Evolutionary conservation across 2,797 vertebrate genomes (phyloP).

Genomic region (Typhlichthys eigenmanni): DNA sequence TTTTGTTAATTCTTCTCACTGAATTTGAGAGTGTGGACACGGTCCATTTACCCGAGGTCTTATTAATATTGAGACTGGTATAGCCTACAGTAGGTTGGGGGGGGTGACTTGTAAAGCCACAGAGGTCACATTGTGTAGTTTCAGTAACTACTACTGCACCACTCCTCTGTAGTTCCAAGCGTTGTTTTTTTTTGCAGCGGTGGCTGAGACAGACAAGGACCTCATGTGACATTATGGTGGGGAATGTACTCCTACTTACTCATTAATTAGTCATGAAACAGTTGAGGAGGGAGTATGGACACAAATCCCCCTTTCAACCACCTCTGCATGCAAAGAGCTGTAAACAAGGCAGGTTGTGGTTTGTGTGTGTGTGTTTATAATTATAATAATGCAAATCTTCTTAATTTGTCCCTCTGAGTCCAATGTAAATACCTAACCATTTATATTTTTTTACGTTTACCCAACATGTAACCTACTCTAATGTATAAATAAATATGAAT

Average conservation of each 20-base stretch:
- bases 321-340: conserved; percentile 11
- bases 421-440: neutral
- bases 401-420: neutral
- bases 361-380: neutral
- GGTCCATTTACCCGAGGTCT: neutral
- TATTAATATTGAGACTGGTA: neutral
- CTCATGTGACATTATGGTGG: conserved; percentile 41
- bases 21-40: neutral
- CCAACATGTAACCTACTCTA: neutral
- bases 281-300: conserved; percentile 32
- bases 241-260: conserved; percentile 51
- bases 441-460: neutral
- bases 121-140: neutral
- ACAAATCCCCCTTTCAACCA: conserved; percentile 51
- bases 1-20: conserved; percentile 1
- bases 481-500: too few species aligned
- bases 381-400: neutral
- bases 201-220: conserved; percentile 8
- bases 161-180: conserved; percentile 25
- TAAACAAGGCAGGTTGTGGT: conserved; percentile 7
- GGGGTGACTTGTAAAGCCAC: neutral
- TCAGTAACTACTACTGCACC: conserved; percentile 13
- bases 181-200: neutral
- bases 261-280: conserved; percentile 68
- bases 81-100: neutral